Percentiles rank a stretch among this genome's conserved stretches.
phyloP scores from a whole-genome alignment of 2,797 vertebrate species.

The Melanotaenia maccullochi region DNA sequence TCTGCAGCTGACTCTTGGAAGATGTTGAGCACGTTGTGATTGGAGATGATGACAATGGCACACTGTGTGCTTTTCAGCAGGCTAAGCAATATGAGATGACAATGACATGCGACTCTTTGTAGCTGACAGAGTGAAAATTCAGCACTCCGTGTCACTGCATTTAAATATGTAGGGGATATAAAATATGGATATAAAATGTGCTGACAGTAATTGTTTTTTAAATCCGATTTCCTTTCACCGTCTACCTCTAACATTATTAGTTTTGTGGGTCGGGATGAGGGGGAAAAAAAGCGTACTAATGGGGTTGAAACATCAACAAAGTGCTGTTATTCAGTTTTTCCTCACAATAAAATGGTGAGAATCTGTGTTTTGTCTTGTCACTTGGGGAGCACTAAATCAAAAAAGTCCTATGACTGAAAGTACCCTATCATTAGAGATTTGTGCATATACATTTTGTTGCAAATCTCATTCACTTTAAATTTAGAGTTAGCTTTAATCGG shows the following conservation, averaged over 20 bases:
- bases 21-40: slow-evolving; percentile 27
- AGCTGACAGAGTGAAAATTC: neutral
- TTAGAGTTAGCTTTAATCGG: slow-evolving; percentile 17
- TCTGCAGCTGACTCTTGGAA: slow-evolving; percentile 2
- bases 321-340: neutral
- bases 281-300: neutral
- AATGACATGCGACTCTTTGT: slow-evolving; percentile 11
- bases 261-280: slow-evolving; percentile 2
- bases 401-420: neutral
- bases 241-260: neutral
- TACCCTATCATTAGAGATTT: neutral
- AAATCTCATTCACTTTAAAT: neutral
- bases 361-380: neutral
- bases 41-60: slow-evolving; percentile 19
- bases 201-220: slow-evolving; percentile 17
- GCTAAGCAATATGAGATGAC: slow-evolving; percentile 18
- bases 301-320: slow-evolving; percentile 14
- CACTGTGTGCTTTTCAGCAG: slow-evolving; percentile 35
- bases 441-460: neutral
- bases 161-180: slow-evolving; percentile 1
- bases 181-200: slow-evolving; percentile 6
- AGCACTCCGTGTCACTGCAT: slow-evolving; percentile 2
- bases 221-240: slow-evolving; percentile 19
- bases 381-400: neutral
- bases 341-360: neutral